Conservation (phyloP, 2,797 vertebrate species). For the Tauraco hartlaubi region DNA sequence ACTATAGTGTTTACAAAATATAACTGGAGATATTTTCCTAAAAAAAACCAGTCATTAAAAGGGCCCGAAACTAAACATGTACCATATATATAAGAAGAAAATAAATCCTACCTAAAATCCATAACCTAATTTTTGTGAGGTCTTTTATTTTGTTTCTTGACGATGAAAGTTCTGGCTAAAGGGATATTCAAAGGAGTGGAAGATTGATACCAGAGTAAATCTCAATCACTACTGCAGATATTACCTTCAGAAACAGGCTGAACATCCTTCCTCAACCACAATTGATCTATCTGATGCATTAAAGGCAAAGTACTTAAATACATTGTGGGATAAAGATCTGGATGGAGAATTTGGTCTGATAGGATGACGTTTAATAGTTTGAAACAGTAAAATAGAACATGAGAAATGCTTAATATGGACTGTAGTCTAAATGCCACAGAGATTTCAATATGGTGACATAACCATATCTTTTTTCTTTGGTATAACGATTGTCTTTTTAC, state of each 20-base stretch:
- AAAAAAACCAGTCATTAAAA: neutral
- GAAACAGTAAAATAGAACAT: neutral
- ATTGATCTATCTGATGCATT: neutral
- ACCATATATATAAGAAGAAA: neutral
- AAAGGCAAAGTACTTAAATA: neutral
- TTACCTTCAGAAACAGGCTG: neutral
- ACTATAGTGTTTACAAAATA: neutral
- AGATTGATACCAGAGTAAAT: neutral
- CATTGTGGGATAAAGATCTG: neutral
- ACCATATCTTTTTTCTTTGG: neutral
- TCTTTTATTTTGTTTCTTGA: neutral
- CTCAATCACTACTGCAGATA: neutral
- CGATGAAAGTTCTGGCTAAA: neutral
- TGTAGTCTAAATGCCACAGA: neutral
- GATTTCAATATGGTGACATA: slow-evolving; percentile 53
- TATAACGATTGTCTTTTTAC: neutral
- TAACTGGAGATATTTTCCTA: neutral
- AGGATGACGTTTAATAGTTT: neutral
- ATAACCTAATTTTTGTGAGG: neutral
- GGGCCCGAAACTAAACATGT: neutral
- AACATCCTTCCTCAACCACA: neutral
- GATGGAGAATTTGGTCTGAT: neutral
- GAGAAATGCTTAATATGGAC: neutral
- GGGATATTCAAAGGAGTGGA: neutral
- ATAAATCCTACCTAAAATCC: neutral